Evolutionary conservation across 1,140 invertebrate species (phyloP), one percentile per base, ranked within the genome.

Genomic region (Dendrolimus kikuchii): DNA sequence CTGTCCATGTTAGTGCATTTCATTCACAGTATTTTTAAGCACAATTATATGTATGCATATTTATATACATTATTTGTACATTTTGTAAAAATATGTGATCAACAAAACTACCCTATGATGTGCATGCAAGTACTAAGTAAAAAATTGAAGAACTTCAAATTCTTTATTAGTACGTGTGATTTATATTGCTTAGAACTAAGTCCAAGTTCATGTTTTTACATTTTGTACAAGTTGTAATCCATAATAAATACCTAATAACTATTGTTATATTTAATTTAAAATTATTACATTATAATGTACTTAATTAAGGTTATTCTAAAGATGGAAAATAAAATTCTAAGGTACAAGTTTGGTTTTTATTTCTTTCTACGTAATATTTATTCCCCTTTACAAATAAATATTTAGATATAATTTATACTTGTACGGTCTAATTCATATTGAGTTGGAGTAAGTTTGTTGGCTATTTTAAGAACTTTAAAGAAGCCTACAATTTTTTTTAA

Each of bases 1-100:
- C 68, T 70, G 79, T 81, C 79, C 79, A 81, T 76, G 64, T 70
- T 74, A 84, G 77, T 84, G 81, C 81, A 85, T 85, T 83, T 85
- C 77, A 81, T 78, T 77, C 64, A 68, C 70, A 75, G 71, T 81
- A 82, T 76, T 82, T 74, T 68, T 83, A 81, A 85, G 80, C 81
- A 85, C 81, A 85, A 85, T 74, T 72, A 65, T 71, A 58, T 57
- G 44, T 53, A 55, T 57, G 39, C 52, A 54, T 57, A 47, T 57
- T 43, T 53, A 50, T 79, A 74, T 82, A 68, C 76, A 78, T 68
- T 68, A 70, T 62, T 72, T 72, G 69, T 62, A 60, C 62, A 70
- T 67, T 23, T 2, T 23, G 23, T 23, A 23, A 23, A 23, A 23
- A 23, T 23, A 23, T 23, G 23, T 2, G 23, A 23, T 23, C 23